Evolutionary conservation across 2,888 invertebrate species (phyloP).

Genomic region (Macrophya annulata): DNA sequence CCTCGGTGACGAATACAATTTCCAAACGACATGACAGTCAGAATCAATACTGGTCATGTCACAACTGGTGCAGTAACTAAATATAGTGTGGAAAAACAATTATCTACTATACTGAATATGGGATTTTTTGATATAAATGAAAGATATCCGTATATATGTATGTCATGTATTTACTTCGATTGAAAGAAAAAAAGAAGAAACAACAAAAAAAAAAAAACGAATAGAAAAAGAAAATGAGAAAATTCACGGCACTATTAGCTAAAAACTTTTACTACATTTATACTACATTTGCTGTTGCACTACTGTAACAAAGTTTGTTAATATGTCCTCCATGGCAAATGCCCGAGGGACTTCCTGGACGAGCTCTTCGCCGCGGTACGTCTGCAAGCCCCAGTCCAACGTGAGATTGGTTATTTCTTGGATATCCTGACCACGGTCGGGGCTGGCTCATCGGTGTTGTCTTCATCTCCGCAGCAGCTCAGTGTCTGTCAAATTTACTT

Average conservation of each 20-base stretch:
- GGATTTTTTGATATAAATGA: not conserved
- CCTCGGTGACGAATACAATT: not conserved
- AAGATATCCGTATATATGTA: not conserved
- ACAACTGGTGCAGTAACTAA: not conserved
- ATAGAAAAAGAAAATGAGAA: not conserved
- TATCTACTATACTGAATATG: not conserved
- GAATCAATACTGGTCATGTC: slow-evolving; percentile 9
- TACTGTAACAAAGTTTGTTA: not conserved
- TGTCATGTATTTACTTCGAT: not conserved
- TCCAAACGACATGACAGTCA: not conserved
- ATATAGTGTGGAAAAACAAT: not conserved
- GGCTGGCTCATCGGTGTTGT: slow-evolving; percentile 2
- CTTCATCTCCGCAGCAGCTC: slow-evolving; percentile 33
- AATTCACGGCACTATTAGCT: not conserved
- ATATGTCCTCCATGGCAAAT: slow-evolving; percentile 3
- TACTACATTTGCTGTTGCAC: not conserved
- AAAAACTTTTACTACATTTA: not conserved
- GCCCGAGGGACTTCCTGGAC: slow-evolving; percentile 20
- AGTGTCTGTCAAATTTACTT: slow-evolving; percentile 49
- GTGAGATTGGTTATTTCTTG: slow-evolving; percentile 43
- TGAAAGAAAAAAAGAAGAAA: too few species aligned
- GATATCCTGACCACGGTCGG: slow-evolving; percentile 12
- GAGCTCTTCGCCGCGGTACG: not conserved
- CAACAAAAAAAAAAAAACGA: too few species aligned
- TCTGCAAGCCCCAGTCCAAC: slow-evolving; percentile 6